phyloP scores from a whole-genome alignment of 2,113 vertebrate species.

The Festucalex cinctus region DNA sequence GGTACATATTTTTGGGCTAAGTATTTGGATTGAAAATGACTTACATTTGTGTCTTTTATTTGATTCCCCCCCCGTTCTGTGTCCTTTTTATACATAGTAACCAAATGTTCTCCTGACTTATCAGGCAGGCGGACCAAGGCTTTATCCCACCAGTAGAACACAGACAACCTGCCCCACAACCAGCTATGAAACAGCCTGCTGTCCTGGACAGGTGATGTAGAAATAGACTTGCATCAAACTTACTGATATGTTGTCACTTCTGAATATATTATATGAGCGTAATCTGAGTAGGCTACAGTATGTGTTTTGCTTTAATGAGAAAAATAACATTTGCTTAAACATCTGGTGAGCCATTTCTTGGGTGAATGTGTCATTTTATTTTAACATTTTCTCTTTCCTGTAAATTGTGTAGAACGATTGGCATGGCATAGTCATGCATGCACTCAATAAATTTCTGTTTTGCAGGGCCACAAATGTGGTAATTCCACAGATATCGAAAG shows the following conservation, averaged over 20 bases:
- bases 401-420: neutral
- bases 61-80: neutral
- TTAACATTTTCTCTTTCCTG: neutral
- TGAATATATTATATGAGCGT: neutral
- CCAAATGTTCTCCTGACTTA: neutral
- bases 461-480: neutral
- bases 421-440: neutral
- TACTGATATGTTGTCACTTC: too few relatives aligned
- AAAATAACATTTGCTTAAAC: neutral
- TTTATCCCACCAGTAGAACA: conserved; percentile 43
- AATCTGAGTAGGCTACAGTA: neutral
- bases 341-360: neutral
- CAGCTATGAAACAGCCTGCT: conserved; percentile 59
- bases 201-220: conserved; percentile 58
- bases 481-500: neutral
- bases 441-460: neutral
- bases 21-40: too few relatives aligned
- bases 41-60: too few relatives aligned
- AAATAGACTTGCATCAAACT: neutral
- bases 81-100: neutral
- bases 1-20: neutral
- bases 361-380: too few relatives aligned
- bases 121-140: conserved; percentile 40
- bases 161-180: conserved; percentile 45
- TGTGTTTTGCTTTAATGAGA: neutral